Percentiles rank a stretch among this genome's conserved stretches.
phyloP scores from a whole-genome alignment of 2,113 vertebrate genomes.

The Orcinus orca region DNA sequence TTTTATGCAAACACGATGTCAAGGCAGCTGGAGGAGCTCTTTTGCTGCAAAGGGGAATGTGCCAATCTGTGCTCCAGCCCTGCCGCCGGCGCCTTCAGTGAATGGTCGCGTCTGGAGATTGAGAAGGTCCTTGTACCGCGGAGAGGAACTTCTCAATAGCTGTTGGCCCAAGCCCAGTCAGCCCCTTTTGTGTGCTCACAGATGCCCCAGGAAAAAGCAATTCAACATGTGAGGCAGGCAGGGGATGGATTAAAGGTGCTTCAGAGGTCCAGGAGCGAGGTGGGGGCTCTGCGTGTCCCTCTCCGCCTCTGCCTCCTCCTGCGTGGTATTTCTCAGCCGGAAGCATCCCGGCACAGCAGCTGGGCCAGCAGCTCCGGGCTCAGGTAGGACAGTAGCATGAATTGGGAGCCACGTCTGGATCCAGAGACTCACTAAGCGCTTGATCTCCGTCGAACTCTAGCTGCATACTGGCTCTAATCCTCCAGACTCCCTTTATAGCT shows the following conservation, averaged over 20 bases:
- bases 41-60: neutral
- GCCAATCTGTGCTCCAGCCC: neutral
- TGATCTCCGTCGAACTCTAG: neutral
- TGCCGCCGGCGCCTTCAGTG: neutral
- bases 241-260: neutral
- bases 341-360: neutral
- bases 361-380: neutral
- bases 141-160: neutral
- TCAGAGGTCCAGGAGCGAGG: neutral
- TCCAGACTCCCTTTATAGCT: neutral
- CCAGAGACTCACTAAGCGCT: neutral
- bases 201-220: neutral
- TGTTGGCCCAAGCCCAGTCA: neutral
- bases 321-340: neutral
- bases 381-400: neutral
- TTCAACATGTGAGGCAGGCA: neutral
- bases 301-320: neutral
- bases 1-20: neutral
- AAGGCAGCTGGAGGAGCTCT: neutral
- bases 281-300: fast-evolving
- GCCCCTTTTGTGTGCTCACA: neutral
- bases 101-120: neutral
- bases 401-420: neutral
- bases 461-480: neutral
- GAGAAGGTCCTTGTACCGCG: neutral